These are phyloP conservation scores for Schizopygopsis pylzovi DNA, from an alignment of 2,797 vertebrate genomes.

Conservation along the genomic window DNA sequence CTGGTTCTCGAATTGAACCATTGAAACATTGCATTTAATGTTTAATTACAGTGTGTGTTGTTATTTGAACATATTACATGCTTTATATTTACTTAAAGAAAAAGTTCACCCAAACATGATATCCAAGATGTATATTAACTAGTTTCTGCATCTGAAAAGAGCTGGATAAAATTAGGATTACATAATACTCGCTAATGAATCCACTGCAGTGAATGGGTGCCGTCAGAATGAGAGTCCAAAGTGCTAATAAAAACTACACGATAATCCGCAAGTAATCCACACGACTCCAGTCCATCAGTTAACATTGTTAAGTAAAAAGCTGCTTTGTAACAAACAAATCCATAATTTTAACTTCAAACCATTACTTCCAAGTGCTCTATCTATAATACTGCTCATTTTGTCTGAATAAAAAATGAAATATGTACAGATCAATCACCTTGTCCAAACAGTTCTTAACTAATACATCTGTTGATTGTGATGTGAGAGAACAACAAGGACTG, in stretches of 20 bases:
- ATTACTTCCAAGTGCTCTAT: too few relatives aligned
- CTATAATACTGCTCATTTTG: background rate
- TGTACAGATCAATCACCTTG: background rate
- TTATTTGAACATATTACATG: background rate
- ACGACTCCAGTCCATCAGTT: background rate
- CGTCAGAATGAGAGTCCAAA: background rate
- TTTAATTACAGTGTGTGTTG: background rate
- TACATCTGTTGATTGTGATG: background rate
- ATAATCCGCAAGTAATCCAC: background rate
- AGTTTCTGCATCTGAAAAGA: too few relatives aligned
- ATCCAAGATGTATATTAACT: background rate
- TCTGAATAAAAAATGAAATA: background rate
- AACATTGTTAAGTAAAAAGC: background rate
- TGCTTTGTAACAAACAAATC: background rate
- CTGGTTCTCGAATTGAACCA: background rate
- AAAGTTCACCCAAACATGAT: background rate
- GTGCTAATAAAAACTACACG: too few relatives aligned
- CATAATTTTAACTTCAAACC: background rate
- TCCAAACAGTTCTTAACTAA: background rate
- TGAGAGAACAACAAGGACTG: background rate
- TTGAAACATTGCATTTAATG: background rate
- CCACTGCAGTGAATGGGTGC: too few relatives aligned
- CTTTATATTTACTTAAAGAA: too few relatives aligned
- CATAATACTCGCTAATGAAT: background rate
- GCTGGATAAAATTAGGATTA: background rate